These are phyloP conservation scores for Xenopus tropicalis DNA, from an alignment of 2,113 vertebrate genomes.

Conservation along the genomic window DNA sequence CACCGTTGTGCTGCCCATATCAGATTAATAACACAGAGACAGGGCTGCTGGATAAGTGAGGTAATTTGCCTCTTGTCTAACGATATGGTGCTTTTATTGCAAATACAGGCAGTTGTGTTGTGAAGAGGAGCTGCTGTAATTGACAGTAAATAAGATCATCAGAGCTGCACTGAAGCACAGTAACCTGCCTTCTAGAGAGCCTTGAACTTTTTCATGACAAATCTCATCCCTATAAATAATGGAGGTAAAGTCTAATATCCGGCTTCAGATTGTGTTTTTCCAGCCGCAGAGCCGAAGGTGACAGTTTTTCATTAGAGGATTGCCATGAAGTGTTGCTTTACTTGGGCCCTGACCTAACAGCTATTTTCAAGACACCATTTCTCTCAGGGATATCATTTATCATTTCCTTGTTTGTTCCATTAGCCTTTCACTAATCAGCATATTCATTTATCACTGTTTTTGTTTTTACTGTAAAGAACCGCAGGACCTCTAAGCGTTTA, in stretches of 20 bases:
- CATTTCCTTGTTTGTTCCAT: slow-evolving; percentile 1
- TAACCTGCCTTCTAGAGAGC: no score
- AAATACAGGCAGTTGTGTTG: no score
- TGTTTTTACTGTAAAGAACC: background rate
- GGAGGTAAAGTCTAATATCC: background rate
- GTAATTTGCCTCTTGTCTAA: no score
- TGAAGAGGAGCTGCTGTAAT: no score
- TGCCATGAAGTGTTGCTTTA: background rate
- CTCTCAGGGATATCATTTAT: background rate
- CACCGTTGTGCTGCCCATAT: no score
- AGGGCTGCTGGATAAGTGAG: no score
- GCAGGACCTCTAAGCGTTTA: background rate
- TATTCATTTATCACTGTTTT: background rate
- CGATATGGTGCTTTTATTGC: no score
- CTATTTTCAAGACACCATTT: background rate
- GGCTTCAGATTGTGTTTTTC: background rate
- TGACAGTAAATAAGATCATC: no score
- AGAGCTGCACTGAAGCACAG: no score
- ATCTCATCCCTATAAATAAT: background rate
- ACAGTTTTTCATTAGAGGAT: background rate
- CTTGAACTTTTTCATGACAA: no score
- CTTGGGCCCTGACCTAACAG: background rate
- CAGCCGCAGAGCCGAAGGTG: background rate
- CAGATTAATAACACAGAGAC: no score
- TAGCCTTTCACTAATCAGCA: background rate